Percentiles rank a stretch among this genome's conserved stretches.
These are phyloP conservation scores for Heterocephalus glaber DNA, from an alignment of 2,113 vertebrate genomes.

Conservation along the genomic window DNA sequence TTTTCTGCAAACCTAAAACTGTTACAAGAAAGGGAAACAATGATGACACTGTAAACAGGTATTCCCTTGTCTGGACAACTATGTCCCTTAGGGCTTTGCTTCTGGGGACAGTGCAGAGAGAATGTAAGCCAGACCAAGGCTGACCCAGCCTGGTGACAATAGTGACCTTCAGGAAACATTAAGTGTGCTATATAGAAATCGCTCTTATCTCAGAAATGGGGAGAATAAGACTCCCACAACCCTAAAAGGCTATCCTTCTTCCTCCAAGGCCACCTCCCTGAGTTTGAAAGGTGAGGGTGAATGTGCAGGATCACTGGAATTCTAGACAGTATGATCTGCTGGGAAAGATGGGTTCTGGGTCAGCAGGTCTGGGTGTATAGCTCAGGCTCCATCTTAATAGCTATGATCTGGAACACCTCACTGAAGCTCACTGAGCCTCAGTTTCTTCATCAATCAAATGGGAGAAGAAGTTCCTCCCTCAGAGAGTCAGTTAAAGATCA, in stretches of 20 bases:
- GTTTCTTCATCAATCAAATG: background rate
- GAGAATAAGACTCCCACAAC: background rate
- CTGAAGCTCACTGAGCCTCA: background rate
- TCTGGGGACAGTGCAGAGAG: background rate
- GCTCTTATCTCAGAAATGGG: background rate
- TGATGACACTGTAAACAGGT: background rate
- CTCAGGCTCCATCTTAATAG: background rate
- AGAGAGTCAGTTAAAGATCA: background rate
- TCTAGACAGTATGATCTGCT: background rate
- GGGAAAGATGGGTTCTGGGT: background rate
- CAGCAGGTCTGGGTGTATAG: background rate
- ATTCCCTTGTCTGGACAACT: background rate
- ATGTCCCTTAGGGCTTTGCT: background rate
- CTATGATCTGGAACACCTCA: background rate
- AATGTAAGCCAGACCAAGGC: background rate
- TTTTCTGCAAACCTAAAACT: background rate
- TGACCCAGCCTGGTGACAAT: background rate
- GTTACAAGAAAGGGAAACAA: background rate
- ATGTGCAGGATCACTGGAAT: too few relatives aligned
- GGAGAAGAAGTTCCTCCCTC: background rate
- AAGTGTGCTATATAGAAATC: background rate
- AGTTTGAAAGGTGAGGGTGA: rapidly evolving
- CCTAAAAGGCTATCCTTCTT: background rate
- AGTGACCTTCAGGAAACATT: background rate
- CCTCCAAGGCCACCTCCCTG: background rate